Evolutionary conservation across 2,797 vertebrate genomes (phyloP), one percentile per base, ranked within the genome.

Genomic region (Ibycter americanus): DNA sequence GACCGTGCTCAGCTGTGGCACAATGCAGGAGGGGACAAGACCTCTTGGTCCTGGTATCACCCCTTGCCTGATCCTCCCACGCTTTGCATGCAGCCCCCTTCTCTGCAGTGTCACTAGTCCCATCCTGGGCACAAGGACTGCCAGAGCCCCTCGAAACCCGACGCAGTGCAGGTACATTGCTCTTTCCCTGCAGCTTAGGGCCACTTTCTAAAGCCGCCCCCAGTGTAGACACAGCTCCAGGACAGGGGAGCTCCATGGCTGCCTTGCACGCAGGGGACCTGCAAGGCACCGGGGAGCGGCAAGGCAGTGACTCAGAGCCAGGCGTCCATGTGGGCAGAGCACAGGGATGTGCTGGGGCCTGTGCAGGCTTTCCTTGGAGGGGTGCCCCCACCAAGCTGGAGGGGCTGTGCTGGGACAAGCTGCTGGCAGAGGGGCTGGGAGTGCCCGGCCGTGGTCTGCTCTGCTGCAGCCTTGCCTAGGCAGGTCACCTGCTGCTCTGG

Each of bases 401-500:
- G 29, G 36, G 65, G 67, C 78, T 0, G 2, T 65, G 94, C 81
- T 66, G 87, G 87, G 59, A 62, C 84, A 78, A 17, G 93, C 72
- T 49, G 87, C 89, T 58, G 79, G 89, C 51, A 31, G 73, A 94
- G 68, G 85, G 83, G 65, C 72, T 71, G 93, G 90, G 71, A 93
- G 74, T 6, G 67, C 82, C 83, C 1, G 2, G 82, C 84, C 6
- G 3, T 4, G 15, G 46, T 67, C 52, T 0, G 6, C 58, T 29
- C 26, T 67, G 84, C 93, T 10, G 1, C 73, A 76, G 79, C 76
- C 71, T 44, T 90, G 89, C 67, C 90, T 7, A 0, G 89, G 81
- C 92, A 87, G 92, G 51, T 72, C 83, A 90, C 42, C 86, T 1
- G 1, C 80, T 31, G 49, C 63, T 70, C 89, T 12, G 66, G 54